Percentiles rank a stretch among this genome's conserved stretches.
These are phyloP conservation scores for Neostethus bicornis DNA, from an alignment of 2,797 vertebrate genomes.

Conservation along the genomic window DNA sequence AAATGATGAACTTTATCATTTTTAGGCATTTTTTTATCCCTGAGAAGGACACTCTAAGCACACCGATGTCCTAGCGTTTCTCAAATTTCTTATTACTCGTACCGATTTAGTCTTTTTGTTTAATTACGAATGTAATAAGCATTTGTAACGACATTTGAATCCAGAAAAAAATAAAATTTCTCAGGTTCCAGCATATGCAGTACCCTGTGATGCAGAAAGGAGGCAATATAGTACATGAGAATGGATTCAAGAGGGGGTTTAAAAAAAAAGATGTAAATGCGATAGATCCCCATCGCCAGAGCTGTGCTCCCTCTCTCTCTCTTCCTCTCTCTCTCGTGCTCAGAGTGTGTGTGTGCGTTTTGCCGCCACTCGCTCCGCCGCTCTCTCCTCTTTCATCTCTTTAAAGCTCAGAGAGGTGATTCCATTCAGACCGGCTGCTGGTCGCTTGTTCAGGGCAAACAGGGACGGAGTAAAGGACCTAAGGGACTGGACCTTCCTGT, in stretches of 20 bases:
- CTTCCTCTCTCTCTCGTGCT: constrained; percentile 21
- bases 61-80: too few species aligned
- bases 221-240: constrained; percentile 75
- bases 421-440: constrained; percentile 26
- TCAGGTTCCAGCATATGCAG: constrained; percentile 50
- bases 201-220: constrained; percentile 54
- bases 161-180: too few species aligned
- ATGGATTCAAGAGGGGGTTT: constrained; percentile 42
- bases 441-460: constrained; percentile 25
- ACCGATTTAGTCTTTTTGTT: too few species aligned
- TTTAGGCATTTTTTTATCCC: too few species aligned
- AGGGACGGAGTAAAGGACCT: constrained; percentile 51
- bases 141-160: too few species aligned
- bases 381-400: constrained; percentile 49
- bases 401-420: constrained; percentile 47
- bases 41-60: too few species aligned
- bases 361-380: constrained; percentile 42
- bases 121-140: too few species aligned
- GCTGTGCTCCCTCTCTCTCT: constrained; percentile 30
- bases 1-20: too few species aligned
- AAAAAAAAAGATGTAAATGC: constrained; percentile 58
- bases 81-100: too few species aligned
- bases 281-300: constrained; percentile 63
- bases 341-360: constrained; percentile 38
- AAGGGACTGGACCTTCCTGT: constrained; percentile 31